Evolutionary conservation across 2,797 vertebrate species (phyloP), one percentile per base, ranked within the genome.

Genomic region (Bovichtus diacanthus): DNA sequence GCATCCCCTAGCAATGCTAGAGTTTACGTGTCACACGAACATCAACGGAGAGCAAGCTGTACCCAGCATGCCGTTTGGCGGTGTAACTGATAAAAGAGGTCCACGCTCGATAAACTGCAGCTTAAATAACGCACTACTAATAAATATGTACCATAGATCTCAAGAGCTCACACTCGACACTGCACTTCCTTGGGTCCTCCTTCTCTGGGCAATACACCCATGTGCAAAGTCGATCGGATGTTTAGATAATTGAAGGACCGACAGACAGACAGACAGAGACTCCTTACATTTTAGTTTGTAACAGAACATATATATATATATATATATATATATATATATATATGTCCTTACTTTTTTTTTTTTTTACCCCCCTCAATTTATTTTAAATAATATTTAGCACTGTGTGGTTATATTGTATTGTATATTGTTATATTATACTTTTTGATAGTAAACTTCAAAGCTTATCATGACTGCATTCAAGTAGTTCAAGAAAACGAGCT

Each of bases 351-450:
- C n/a, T n/a, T n/a, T n/a, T n/a, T n/a, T n/a, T n/a, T n/a, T n/a
- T n/a, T n/a, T n/a, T n/a, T n/a, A n/a, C n/a, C n/a, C n/a, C n/a
- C 51, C 31, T 54, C 51, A 54, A 9, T 51, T 44, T 46, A 60
- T 60, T 41, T n/a, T n/a, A n/a, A 6, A 50, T 43, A 10, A 60
- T 43, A 38, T 9, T 49, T 3, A 34, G 47, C 18, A 36, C 13
- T 46, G 13, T 12, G 15, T 60, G 15, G 41, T 27, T 39, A 39
- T 39, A 19, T n/a, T n/a, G n/a, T n/a, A n/a, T n/a, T n/a, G n/a
- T n/a, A n/a, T n/a, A n/a, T n/a, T n/a, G 41, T 27, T 39, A 39
- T 39, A 19, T 27, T 39, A 39, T 39, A 19, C 21, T 39, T 64
- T 63, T 61, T 16, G 6, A 51, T 21, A n/a, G n/a, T 31, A 43